Percentiles rank a stretch among this genome's conserved stretches.
These are phyloP conservation scores for Aphis craccivora DNA, from an alignment of 1,140 invertebrate species.

Conservation along the genomic window DNA sequence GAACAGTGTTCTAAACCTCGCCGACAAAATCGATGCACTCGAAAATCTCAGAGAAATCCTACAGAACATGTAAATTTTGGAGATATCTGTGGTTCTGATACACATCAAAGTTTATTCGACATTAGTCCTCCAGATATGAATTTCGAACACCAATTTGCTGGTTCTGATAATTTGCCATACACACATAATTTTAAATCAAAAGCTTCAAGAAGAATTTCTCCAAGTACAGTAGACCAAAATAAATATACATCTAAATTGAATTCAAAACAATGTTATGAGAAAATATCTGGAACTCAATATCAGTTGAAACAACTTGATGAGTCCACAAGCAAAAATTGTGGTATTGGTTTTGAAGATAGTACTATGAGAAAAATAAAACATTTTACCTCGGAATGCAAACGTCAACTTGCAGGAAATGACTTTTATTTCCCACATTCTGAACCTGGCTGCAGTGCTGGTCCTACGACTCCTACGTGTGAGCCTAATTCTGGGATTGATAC, in stretches of 20 bases:
- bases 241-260: neutral
- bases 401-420: slow-evolving; percentile 20
- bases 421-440: neutral
- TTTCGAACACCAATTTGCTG: neutral
- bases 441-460: neutral
- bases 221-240: neutral
- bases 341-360: neutral
- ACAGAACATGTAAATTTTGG: neutral
- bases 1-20: neutral
- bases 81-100: neutral
- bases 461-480: neutral
- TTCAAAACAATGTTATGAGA: neutral
- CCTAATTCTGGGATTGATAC: neutral
- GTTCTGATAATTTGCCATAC: neutral
- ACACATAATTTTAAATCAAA: neutral
- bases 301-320: neutral
- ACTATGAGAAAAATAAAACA: neutral
- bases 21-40: neutral
- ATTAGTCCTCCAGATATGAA: neutral
- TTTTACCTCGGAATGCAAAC: neutral
- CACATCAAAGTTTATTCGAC: neutral
- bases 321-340: neutral
- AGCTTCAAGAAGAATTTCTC: neutral
- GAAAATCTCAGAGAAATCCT: neutral
- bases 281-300: neutral